These are phyloP conservation scores for Raphicerus campestris DNA, from an alignment of 2,113 vertebrate genomes.

Conservation along the genomic window DNA sequence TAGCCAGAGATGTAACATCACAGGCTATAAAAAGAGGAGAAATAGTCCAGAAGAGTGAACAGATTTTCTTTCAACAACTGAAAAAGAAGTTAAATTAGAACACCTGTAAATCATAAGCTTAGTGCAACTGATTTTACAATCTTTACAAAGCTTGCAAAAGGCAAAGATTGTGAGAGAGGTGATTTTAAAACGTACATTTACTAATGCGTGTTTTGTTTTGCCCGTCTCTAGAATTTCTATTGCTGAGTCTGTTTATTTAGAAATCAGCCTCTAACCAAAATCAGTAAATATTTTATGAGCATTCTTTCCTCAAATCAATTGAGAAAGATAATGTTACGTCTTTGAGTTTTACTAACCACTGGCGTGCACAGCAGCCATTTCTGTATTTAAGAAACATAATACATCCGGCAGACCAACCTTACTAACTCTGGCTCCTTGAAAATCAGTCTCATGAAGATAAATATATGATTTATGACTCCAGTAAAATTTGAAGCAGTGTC, in stretches of 20 bases:
- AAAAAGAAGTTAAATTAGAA: conserved; percentile 25
- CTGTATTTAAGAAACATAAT: conserved; percentile 76
- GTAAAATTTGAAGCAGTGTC: conserved; percentile 54
- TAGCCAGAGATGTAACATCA: neutral
- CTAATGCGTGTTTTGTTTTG: conserved; percentile 41
- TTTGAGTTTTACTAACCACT: conserved; percentile 71
- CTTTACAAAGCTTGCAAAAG: conserved; percentile 26
- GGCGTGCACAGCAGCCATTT: conserved; percentile 71
- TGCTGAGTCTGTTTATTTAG: conserved; percentile 71
- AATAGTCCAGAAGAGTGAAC: neutral
- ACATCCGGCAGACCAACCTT: conserved; percentile 69
- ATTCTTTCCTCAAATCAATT: conserved; percentile 74
- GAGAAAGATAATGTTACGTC: conserved; percentile 76
- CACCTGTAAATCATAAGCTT: conserved; percentile 25
- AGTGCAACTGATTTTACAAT: neutral
- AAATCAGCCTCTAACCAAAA: conserved; percentile 71
- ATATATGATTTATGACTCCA: conserved; percentile 74
- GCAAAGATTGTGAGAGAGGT: neutral
- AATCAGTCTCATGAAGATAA: conserved; percentile 68
- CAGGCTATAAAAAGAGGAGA: neutral
- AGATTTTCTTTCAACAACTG: neutral
- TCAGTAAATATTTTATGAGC: conserved; percentile 74
- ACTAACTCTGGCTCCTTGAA: conserved; percentile 71
- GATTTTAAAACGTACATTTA: conserved; percentile 52
- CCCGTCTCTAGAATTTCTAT: conserved; percentile 56